Evolutionary conservation across 2,888 invertebrate species (phyloP).

Genomic region (Sicus ferrugineus): DNA sequence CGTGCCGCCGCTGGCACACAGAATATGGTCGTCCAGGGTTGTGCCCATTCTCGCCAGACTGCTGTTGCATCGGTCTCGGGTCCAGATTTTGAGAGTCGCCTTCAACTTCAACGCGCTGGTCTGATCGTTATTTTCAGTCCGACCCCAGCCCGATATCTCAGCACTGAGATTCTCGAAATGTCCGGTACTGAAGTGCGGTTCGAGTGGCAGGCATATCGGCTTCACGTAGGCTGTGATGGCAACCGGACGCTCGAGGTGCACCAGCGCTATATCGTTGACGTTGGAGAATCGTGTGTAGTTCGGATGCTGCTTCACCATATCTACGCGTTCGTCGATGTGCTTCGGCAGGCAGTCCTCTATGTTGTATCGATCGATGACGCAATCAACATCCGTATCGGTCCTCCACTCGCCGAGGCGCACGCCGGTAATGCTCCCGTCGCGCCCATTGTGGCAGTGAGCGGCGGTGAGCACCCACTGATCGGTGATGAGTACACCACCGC

Average conservation of each 20-base stretch:
- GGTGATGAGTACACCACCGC: conserved; percentile 76
- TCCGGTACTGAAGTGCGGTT: conserved; percentile 48
- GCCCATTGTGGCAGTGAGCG: conserved; percentile 76
- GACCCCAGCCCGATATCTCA: conserved; percentile 73
- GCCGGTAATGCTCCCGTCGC: conserved; percentile 67
- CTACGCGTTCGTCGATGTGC: conserved; percentile 70
- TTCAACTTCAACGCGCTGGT: conserved; percentile 69
- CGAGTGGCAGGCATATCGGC: conserved; percentile 70
- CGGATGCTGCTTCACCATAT: conserved; percentile 72
- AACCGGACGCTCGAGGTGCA: conserved; percentile 69
- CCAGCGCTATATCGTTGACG: conserved; percentile 75
- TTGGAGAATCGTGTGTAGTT: conserved; percentile 70
- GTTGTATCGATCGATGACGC: conserved; percentile 48
- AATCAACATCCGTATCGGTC: conserved; percentile 52
- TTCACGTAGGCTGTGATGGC: conserved; percentile 67
- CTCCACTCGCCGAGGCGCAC: conserved; percentile 64
- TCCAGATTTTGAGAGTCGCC: conserved; percentile 65
- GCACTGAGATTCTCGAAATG: conserved; percentile 62
- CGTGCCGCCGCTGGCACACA: conserved; percentile 70
- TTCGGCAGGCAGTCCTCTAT: conserved; percentile 69
- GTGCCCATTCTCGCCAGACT: not conserved
- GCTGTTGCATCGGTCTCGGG: not conserved
- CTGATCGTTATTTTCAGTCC: conserved; percentile 65
- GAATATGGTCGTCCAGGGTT: not conserved
- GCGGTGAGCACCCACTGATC: conserved; percentile 76